Conservation (phyloP, 2,113 vertebrate species). For the Ivindomyrus marchei region DNA sequence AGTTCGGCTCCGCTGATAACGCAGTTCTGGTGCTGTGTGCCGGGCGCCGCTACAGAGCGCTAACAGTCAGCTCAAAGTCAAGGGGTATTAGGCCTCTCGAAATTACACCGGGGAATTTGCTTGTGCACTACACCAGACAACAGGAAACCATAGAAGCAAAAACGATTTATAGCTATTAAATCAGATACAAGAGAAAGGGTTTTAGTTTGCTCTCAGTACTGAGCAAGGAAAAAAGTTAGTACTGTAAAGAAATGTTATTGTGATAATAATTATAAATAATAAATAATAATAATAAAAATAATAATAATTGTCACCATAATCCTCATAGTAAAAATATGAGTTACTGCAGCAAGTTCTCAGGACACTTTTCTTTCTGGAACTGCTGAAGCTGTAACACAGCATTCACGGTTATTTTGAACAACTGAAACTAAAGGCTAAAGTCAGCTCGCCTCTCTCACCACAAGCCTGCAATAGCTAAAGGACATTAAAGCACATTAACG, state of each 20-base stretch:
- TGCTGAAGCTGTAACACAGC: neutral
- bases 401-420: neutral
- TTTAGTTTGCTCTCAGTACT: neutral
- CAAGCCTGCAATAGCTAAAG: neutral
- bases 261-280: neutral
- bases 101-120: neutral
- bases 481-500: neutral
- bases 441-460: neutral
- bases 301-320: neutral
- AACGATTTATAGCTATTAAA: neutral
- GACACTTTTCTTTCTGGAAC: neutral
- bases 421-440: neutral
- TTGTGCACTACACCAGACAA: neutral
- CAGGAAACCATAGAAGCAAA: neutral
- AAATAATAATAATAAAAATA: neutral
- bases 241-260: neutral
- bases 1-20: neutral
- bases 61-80: neutral
- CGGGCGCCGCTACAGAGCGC: neutral
- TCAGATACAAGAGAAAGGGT: neutral
- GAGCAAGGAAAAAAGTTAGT: neutral
- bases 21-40: neutral
- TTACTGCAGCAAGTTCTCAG: neutral
- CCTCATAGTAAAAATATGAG: neutral
- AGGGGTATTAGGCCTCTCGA: neutral